phyloP scores from a whole-genome alignment of 2,113 vertebrate genomes.

The Rhinolophus sinicus region DNA sequence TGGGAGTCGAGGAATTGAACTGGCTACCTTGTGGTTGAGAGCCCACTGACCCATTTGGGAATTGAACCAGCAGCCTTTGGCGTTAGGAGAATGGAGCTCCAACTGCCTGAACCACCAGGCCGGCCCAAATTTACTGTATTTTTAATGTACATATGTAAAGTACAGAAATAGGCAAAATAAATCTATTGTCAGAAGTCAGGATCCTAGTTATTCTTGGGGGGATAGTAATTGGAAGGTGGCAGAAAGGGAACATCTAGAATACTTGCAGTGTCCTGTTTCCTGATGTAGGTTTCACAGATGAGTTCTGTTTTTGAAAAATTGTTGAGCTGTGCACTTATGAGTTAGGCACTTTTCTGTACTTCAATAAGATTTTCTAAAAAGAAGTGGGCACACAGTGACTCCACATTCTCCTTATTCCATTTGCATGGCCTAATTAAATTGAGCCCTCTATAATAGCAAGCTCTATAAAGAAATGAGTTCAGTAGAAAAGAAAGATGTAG shows the following conservation, averaged over 20 bases:
- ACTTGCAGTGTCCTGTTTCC: neutral
- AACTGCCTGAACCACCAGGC: too few species aligned
- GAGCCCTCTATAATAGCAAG: neutral
- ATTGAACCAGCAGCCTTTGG: too few species aligned
- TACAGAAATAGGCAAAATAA: neutral
- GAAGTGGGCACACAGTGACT: neutral
- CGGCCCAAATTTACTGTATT: too few species aligned
- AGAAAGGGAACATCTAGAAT: neutral
- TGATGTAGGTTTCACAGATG: neutral
- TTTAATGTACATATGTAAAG: neutral
- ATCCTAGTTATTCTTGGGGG: neutral
- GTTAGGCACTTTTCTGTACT: neutral
- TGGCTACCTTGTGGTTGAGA: too few species aligned
- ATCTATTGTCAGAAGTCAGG: neutral
- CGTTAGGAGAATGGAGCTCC: too few species aligned
- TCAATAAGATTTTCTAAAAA: neutral
- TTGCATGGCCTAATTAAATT: neutral
- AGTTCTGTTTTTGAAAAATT: neutral
- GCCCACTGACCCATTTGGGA: too few species aligned
- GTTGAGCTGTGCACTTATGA: neutral
- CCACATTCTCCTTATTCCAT: neutral
- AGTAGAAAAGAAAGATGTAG: neutral
- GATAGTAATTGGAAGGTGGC: neutral
- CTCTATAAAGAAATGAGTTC: neutral
- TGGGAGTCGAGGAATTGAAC: too few species aligned